Conservation (phyloP, 2,888 invertebrate species). For the Tachina lurida region DNA sequence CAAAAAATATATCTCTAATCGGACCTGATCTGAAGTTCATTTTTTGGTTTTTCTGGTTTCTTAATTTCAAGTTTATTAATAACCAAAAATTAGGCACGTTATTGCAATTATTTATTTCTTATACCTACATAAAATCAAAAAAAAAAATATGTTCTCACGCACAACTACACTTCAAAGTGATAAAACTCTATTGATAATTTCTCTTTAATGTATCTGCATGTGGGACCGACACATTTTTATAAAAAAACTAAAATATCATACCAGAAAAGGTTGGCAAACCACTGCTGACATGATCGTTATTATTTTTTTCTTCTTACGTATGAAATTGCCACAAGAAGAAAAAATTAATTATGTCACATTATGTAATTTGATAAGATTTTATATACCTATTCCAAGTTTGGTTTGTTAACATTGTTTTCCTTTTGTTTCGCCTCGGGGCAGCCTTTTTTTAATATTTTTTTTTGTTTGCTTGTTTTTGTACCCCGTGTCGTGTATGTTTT, state of each 20-base stretch:
- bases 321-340: constrained; percentile 32
- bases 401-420: constrained; percentile 31
- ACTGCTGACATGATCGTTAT: not conserved
- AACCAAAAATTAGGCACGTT: not conserved
- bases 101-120: constrained; percentile 1
- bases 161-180: constrained; percentile 6
- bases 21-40: not conserved
- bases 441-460: not conserved
- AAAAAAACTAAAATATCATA: not conserved
- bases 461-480: not conserved
- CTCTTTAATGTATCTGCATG: not conserved
- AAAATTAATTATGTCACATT: constrained; percentile 83
- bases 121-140: no score
- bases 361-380: constrained; percentile 81
- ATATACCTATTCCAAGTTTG: constrained; percentile 35
- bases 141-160: constrained; percentile 18
- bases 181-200: constrained; percentile 7
- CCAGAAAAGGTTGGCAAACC: not conserved
- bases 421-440: constrained; percentile 2
- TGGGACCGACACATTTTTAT: not conserved
- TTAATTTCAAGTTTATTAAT: not conserved
- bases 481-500: constrained; percentile 17
- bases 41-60: not conserved
- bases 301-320: not conserved
- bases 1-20: not conserved